A percentile compares a stretch with the other conserved stretches of the same genome.
Evolutionary conservation across 1,140 invertebrate genomes (phyloP).

Genomic region (Heterodera schachtii): DNA sequence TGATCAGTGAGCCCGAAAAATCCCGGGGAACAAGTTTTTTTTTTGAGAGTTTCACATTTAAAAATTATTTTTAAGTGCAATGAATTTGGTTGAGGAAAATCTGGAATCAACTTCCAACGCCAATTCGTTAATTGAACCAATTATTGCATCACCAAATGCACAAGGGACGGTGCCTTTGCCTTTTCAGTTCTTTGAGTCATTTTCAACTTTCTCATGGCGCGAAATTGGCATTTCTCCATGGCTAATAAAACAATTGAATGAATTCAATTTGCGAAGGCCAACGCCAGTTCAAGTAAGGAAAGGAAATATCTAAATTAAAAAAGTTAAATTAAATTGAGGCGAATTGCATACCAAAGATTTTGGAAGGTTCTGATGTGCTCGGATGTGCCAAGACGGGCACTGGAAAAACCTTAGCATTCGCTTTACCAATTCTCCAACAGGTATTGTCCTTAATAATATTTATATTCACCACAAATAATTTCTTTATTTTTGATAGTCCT

Average conservation of each 20-base stretch:
- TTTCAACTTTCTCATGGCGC: constrained; percentile 8
- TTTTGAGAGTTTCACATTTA: not conserved
- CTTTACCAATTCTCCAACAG: constrained; percentile 62
- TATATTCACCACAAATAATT: not conserved
- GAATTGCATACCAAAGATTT: constrained; percentile 58
- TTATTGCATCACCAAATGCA: not conserved
- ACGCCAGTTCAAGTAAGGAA: constrained; percentile 41
- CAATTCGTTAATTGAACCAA: no score
- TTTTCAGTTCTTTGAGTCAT: not conserved
- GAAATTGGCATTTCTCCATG: constrained; percentile 42
- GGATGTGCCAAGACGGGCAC: constrained; percentile 64
- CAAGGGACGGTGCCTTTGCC: not conserved
- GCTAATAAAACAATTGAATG: constrained; percentile 48
- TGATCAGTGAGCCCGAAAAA: no score
- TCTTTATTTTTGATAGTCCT: constrained; percentile 10
- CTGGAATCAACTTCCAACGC: not conserved
- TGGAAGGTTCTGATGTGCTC: constrained; percentile 59
- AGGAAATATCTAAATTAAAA: not conserved
- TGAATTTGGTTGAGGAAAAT: not conserved
- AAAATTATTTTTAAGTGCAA: not conserved
- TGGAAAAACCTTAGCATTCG: constrained; percentile 64
- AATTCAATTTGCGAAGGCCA: constrained; percentile 37
- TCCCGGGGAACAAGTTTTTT: no score
- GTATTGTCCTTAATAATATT: constrained; percentile 17
- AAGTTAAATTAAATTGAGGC: constrained; percentile 20